Base-by-base conservation (phyloP, 2,113 vertebrate genomes). In the Mus spicilegus region DNA sequence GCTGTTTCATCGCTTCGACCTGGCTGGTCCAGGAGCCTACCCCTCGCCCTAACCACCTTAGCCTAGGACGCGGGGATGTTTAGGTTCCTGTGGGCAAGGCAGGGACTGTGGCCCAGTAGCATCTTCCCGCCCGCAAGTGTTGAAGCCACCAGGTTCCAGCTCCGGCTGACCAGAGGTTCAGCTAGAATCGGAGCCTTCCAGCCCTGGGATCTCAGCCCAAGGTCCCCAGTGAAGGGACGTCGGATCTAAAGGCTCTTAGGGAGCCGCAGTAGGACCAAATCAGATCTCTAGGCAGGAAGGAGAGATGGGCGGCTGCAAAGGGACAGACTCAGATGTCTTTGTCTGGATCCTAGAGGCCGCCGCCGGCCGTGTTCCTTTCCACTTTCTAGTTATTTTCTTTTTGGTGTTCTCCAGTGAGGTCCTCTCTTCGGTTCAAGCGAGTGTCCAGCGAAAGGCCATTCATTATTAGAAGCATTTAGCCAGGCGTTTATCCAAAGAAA, bases 61-160 rank as follows among this genome's bases (percentile, higher is more conserved):
- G 70, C 75, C 91, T 13, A 49, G 82, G 67, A 56, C 2, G 11
- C 28, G 0, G 24, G 82, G 82, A 16, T 28, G 2, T 33, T 51
- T 73, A 46, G 76, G 87, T 82, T 85, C 70, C 87, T 16, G 61
- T 13, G 14, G 54, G 56, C 42, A 30, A n/a, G 54, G 0, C 4
- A 22, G 78, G 22, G 70, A 5, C 14, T 4, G 73, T 12, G 90
- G 80, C 54, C 7, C 10, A 2, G 67, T 5, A 3, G 28, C 56
- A 49, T 61, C 17, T 3, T 7, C 2, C 39, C 0, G 14, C 2
- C 39, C 0, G 14, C 2, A 2, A 26, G 33, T 33, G n/a, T n/a
- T 5, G 7, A 20, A 51, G 20, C 30, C 5, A 3, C 24, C 61
- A 5, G 69, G 36, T 42, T 69, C 30, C 80, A 42, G 69, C 56